phyloP scores from a whole-genome alignment of 2,797 vertebrate genomes.

The Peromyscus attwateri region DNA sequence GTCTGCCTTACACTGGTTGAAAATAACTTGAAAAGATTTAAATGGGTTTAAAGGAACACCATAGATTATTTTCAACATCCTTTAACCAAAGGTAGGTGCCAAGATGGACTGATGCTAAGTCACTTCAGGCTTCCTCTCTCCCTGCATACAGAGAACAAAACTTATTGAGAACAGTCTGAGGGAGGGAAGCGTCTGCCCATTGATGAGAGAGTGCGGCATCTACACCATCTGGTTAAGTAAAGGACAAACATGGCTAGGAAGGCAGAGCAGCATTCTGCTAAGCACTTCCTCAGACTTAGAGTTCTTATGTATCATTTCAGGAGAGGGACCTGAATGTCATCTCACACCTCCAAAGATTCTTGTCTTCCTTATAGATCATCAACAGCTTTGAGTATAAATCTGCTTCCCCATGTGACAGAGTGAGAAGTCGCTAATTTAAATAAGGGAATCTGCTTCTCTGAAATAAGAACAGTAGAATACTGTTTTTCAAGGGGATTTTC shows the following conservation, averaged over 20 bases:
- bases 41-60: constrained; percentile 6
- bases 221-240: constrained; percentile 4
- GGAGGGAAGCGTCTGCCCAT: neutral
- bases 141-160: neutral
- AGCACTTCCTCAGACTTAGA: neutral
- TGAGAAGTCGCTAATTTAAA: neutral
- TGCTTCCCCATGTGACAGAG: neutral
- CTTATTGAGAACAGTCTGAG: neutral
- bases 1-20: neutral
- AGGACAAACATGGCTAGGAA: neutral
- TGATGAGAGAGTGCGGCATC: neutral
- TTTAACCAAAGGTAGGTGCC: constrained; percentile 6
- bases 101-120: constrained; percentile 38
- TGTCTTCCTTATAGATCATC: constrained; percentile 20
- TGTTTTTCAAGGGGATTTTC: neutral
- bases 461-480: neutral
- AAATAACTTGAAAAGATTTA: constrained; percentile 59
- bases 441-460: neutral
- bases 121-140: neutral
- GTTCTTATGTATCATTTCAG: constrained; percentile 32
- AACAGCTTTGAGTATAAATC: neutral
- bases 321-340: constrained; percentile 48
- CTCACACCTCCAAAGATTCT: neutral
- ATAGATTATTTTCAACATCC: constrained; percentile 45
- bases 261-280: neutral